Evolutionary conservation across 2,888 invertebrate genomes (phyloP).

Genomic region (Thymelicus acteon): DNA sequence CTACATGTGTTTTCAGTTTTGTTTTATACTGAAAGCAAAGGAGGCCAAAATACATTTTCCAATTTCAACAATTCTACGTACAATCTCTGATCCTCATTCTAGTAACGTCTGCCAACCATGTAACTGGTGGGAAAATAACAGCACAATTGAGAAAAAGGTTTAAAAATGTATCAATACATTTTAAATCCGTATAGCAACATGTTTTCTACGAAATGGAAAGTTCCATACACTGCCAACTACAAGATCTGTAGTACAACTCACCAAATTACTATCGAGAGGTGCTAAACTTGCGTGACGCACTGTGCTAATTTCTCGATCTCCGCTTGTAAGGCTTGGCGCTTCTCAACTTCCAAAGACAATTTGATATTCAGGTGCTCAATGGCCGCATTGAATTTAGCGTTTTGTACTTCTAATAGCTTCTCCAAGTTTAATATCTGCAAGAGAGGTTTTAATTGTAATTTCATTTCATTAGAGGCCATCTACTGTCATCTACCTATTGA

Average conservation of each 20-base stretch:
- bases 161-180: background rate
- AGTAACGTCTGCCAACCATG: background rate
- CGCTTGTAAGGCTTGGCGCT: constrained; percentile 86
- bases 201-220: constrained; percentile 3
- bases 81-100: background rate
- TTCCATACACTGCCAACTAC: background rate
- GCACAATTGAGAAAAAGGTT: background rate
- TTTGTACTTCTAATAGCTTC: constrained; percentile 84
- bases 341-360: constrained; percentile 86
- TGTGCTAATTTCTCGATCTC: constrained; percentile 89
- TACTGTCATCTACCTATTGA: too few relatives aligned
- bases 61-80: too few relatives aligned
- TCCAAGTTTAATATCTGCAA: constrained; percentile 84
- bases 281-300: constrained; percentile 89
- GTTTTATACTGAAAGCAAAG: too few relatives aligned
- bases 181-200: background rate
- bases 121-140: background rate
- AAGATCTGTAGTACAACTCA: background rate
- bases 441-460: constrained; percentile 22
- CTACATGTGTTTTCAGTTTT: too few relatives aligned
- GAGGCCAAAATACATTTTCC: too few relatives aligned
- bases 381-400: constrained; percentile 83
- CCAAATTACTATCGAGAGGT: constrained; percentile 15
- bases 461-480: background rate
- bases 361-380: constrained; percentile 87